Evolutionary conservation across 2,797 vertebrate genomes (phyloP).

Genomic region (Luscinia megarhynchos): DNA sequence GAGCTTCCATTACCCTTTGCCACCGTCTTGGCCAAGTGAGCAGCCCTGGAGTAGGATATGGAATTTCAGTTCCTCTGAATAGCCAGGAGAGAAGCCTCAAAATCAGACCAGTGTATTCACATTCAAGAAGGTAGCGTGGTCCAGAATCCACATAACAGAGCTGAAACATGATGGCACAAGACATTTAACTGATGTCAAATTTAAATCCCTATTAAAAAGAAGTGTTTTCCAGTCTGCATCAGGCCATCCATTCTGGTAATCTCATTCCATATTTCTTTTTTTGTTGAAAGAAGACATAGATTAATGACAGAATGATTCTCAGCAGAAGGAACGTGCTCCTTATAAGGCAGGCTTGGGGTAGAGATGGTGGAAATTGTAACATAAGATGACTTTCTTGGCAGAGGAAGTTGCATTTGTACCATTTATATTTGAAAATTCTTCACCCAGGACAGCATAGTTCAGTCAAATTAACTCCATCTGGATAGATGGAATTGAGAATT

Average conservation of each 20-base stretch:
- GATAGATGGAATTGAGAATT: constrained; percentile 29
- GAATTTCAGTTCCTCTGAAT: constrained; percentile 28
- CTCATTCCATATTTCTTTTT: constrained; percentile 77
- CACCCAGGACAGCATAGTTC: constrained; percentile 59
- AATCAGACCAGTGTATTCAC: constrained; percentile 43
- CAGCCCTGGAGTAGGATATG: neutral
- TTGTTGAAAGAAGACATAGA: constrained; percentile 75
- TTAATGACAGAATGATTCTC: constrained; percentile 75
- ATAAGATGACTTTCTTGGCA: constrained; percentile 67
- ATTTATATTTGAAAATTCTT: constrained; percentile 75
- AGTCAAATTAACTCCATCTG: constrained; percentile 70
- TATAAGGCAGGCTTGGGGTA: constrained; percentile 72
- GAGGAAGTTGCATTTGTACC: constrained; percentile 62
- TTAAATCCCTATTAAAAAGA: constrained; percentile 75
- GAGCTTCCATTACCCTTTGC: neutral
- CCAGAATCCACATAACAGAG: constrained; percentile 45
- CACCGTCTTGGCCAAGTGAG: neutral
- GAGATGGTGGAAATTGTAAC: constrained; percentile 66
- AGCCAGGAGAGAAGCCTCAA: constrained; percentile 39
- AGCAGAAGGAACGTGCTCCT: constrained; percentile 64
- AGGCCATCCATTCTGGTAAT: constrained; percentile 76
- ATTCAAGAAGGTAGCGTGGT: constrained; percentile 28
- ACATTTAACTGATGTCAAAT: constrained; percentile 74
- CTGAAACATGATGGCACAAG: constrained; percentile 53
- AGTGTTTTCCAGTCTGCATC: constrained; percentile 68